Percentiles rank a stretch among this genome's conserved stretches.
Conservation (phyloP, 2,888 invertebrate species). For the Hedya salicella region DNA sequence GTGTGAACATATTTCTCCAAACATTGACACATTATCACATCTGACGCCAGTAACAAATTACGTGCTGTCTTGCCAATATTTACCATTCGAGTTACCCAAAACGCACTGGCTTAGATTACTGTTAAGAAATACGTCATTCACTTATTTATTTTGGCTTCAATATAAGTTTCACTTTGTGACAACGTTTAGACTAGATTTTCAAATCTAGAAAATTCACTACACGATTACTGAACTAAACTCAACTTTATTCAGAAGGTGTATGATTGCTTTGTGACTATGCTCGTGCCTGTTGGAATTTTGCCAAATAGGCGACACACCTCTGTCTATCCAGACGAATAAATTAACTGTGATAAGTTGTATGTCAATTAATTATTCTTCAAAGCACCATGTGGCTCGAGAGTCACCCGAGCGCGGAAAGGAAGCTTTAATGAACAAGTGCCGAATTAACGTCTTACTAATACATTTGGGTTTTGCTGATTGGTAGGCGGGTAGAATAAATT, state of each 20-base stretch:
- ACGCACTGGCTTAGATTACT: constrained; percentile 53
- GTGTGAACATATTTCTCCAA: constrained; percentile 38
- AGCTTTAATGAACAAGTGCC: constrained; percentile 64
- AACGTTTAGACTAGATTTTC: constrained; percentile 63
- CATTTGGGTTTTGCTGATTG: constrained; percentile 51
- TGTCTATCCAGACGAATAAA: constrained; percentile 81
- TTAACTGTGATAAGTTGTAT: constrained; percentile 83
- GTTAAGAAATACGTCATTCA: constrained; percentile 73
- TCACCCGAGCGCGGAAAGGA: constrained; percentile 65
- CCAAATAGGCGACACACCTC: constrained; percentile 79
- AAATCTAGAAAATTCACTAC: constrained; percentile 56
- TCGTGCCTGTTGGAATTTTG: constrained; percentile 66
- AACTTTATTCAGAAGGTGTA: constrained; percentile 48
- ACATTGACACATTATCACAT: constrained; percentile 37
- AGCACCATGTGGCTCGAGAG: constrained; percentile 78
- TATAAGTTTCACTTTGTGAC: constrained; percentile 73
- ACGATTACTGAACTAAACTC: constrained; percentile 41
- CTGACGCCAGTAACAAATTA: constrained; percentile 37
- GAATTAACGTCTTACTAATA: constrained; percentile 47
- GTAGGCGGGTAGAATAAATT: constrained; percentile 37
- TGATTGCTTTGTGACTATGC: constrained; percentile 50
- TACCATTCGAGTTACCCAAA: constrained; percentile 58
- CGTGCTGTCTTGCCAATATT: constrained; percentile 51
- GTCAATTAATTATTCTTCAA: constrained; percentile 85
- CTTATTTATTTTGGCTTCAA: constrained; percentile 80